Evolutionary conservation across 2,113 vertebrate genomes (phyloP).

Genomic region (Lichenostomus cassidix): DNA sequence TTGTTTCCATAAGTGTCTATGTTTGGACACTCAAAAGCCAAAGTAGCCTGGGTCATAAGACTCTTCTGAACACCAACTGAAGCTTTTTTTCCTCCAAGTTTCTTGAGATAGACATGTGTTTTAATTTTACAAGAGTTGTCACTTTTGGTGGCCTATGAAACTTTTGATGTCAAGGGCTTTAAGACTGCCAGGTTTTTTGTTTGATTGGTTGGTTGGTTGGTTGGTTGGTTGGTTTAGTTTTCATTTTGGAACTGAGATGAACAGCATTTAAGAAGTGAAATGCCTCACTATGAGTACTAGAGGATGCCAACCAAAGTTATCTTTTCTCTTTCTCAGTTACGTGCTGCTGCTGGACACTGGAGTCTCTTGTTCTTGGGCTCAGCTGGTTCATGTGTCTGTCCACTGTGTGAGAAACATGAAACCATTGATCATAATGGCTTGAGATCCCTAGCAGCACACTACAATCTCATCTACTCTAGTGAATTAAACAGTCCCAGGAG

Average conservation of each 20-base stretch:
- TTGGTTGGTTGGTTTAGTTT: background rate
- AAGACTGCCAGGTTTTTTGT: accelerated
- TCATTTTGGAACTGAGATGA: background rate
- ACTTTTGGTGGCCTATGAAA: background rate
- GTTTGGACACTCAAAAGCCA: background rate
- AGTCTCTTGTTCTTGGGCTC: background rate
- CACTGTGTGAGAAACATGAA: background rate
- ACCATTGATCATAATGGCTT: background rate
- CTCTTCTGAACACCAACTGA: background rate
- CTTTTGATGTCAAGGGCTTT: background rate
- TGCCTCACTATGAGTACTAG: background rate
- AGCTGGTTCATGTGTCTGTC: background rate
- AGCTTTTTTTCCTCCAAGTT: background rate
- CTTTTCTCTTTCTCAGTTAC: background rate
- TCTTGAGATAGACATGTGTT: background rate
- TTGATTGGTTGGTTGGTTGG: too few relatives aligned
- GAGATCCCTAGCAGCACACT: background rate
- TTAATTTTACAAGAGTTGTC: background rate
- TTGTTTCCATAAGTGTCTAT: background rate
- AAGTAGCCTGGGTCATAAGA: background rate
- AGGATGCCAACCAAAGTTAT: background rate
- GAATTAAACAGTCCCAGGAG: background rate
- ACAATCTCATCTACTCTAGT: background rate
- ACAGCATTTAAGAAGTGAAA: background rate
- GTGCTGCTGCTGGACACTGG: background rate